Conservation (phyloP, 1,140 invertebrate genomes). For the Epicauta chinensis region DNA sequence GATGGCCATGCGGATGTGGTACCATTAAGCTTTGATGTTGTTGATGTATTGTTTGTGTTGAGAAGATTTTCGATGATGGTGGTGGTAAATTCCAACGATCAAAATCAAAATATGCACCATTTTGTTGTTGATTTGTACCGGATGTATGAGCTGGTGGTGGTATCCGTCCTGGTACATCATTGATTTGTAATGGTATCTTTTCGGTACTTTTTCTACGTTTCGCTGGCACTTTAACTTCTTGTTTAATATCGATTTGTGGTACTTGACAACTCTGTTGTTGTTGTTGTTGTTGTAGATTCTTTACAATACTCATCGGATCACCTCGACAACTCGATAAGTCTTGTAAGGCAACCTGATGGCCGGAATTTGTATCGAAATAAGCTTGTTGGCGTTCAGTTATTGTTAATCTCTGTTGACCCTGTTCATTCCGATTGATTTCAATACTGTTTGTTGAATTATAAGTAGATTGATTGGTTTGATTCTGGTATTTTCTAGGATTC, state of each 20-base stretch:
- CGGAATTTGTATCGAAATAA: slow-evolving; percentile 49
- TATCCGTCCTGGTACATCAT: slow-evolving; percentile 44
- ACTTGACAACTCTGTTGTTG: slow-evolving; percentile 55
- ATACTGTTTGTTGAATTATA: slow-evolving; percentile 27
- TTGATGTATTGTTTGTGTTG: slow-evolving; percentile 55
- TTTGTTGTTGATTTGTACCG: slow-evolving; percentile 52
- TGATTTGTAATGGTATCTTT: slow-evolving; percentile 31
- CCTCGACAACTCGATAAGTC: slow-evolving; percentile 64
- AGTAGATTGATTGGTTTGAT: slow-evolving; percentile 16
- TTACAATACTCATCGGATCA: slow-evolving; percentile 68
- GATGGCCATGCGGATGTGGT: slow-evolving; percentile 54
- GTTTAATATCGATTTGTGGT: slow-evolving; percentile 45
- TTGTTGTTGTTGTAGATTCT: slow-evolving; percentile 60
- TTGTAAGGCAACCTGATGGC: slow-evolving; percentile 54
- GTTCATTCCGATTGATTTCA: too few species aligned
- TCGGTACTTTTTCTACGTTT: slow-evolving; percentile 50
- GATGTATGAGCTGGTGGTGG: slow-evolving; percentile 66
- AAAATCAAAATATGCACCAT: slow-evolving; percentile 64
- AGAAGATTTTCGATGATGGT: slow-evolving; percentile 60
- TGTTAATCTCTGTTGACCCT: slow-evolving; percentile 36
- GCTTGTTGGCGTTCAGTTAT: slow-evolving; percentile 40
- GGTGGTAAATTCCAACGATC: slow-evolving; percentile 65
- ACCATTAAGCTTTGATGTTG: slow-evolving; percentile 50
- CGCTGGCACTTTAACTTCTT: slow-evolving; percentile 40
- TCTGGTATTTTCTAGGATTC: slow-evolving; percentile 13